Conservation (phyloP, 2,888 invertebrate species). For the Drosophila birchii region DNA sequence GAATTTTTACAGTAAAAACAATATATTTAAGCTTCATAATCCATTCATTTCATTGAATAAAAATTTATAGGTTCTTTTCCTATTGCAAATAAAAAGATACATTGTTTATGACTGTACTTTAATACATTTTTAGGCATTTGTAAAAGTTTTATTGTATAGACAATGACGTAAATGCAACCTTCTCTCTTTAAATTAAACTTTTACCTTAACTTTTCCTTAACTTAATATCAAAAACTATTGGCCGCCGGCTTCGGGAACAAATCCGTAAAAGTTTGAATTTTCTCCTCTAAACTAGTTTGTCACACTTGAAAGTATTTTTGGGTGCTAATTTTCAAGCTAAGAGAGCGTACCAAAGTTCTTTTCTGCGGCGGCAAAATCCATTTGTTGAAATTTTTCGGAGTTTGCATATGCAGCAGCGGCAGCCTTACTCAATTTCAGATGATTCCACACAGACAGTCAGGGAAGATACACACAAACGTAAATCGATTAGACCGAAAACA, state of each 20-base stretch:
- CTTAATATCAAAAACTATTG: background rate
- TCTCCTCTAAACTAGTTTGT: conserved; percentile 18
- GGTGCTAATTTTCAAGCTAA: conserved; percentile 72
- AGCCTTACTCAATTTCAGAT: conserved; percentile 56
- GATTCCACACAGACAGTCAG: background rate
- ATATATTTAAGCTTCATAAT: too few relatives aligned
- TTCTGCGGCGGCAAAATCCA: conserved; percentile 66
- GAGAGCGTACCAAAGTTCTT: conserved; percentile 49
- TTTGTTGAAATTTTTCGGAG: conserved; percentile 70
- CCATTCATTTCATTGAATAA: too few relatives aligned
- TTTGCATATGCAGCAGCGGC: conserved; percentile 65
- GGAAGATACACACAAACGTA: conserved; percentile 11
- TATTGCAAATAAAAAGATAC: too few relatives aligned
- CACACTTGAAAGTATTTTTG: conserved; percentile 63
- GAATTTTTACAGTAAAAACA: too few relatives aligned
- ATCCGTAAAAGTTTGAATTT: conserved; percentile 50
- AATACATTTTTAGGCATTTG: too few relatives aligned
- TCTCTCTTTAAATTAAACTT: background rate
- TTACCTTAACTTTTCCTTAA: too few relatives aligned
- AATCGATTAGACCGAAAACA: conserved; percentile 32
- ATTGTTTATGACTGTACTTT: too few relatives aligned
- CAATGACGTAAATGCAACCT: background rate
- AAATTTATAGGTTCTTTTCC: too few relatives aligned
- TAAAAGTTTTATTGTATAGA: background rate
- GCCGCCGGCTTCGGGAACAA: background rate